These are phyloP conservation scores for Butastur rufipennis DNA, from an alignment of 2,113 vertebrate species.

Conservation along the genomic window DNA sequence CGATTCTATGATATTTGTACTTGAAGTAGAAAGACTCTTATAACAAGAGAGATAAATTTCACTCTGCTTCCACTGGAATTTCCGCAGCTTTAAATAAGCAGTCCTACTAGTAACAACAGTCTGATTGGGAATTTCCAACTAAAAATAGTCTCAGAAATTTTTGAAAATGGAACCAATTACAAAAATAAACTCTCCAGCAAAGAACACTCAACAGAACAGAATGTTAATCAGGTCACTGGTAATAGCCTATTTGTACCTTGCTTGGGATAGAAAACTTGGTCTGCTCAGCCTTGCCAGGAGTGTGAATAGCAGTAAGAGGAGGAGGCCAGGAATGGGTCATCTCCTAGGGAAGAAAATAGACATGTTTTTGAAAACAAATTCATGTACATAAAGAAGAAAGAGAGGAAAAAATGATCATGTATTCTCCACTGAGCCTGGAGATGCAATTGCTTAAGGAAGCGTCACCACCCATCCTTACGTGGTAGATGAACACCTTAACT, in stretches of 20 bases:
- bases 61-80: background rate
- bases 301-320: constrained; percentile 88
- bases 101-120: background rate
- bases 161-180: background rate
- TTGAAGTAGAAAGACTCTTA: background rate
- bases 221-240: constrained; percentile 8
- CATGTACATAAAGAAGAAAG: background rate
- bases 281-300: constrained; percentile 86
- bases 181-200: constrained; percentile 8
- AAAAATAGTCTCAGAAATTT: background rate
- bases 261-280: constrained; percentile 84
- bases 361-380: background rate
- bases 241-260: constrained; percentile 76
- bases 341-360: constrained; percentile 71
- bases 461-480: background rate
- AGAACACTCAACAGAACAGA: background rate
- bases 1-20: background rate
- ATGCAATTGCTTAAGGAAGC: background rate
- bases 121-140: constrained; percentile 11
- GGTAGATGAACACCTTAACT: background rate
- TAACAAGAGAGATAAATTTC: background rate
- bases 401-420: background rate
- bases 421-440: background rate
- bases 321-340: constrained; percentile 92
- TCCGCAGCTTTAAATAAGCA: constrained; percentile 11